Conservation (phyloP, 1,140 invertebrate species). For the Cephus cinctus region DNA sequence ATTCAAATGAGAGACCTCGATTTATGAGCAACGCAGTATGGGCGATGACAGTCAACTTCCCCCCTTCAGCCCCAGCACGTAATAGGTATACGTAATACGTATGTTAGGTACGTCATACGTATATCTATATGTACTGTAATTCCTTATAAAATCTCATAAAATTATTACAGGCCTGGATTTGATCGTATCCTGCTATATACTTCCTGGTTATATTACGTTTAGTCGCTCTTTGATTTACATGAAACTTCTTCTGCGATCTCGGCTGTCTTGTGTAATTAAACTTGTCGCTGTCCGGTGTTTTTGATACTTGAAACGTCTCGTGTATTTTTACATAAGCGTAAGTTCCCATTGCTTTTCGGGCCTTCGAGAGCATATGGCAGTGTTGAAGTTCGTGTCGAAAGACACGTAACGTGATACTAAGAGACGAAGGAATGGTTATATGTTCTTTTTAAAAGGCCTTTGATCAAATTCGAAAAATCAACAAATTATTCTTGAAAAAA, state of each 20-base stretch:
- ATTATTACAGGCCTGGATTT: not conserved
- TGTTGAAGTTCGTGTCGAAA: too few species aligned
- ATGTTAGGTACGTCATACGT: not conserved
- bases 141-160: not conserved
- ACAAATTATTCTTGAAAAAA: too few species aligned
- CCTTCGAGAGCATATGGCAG: too few species aligned
- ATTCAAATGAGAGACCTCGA: slow-evolving; percentile 1
- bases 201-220: not conserved
- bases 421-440: too few species aligned
- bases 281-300: not conserved
- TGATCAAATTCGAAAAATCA: too few species aligned
- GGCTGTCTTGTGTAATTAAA: not conserved
- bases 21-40: not conserved
- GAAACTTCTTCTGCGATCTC: not conserved
- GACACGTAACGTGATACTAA: too few species aligned
- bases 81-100: slow-evolving; percentile 1
- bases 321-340: too few species aligned
- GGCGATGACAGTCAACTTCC: not conserved
- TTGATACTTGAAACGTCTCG: slow-evolving; percentile 1
- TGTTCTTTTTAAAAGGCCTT: too few species aligned
- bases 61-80: too few species aligned
- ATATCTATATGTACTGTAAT: not conserved
- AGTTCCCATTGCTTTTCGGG: too few species aligned
- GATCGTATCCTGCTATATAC: not conserved
- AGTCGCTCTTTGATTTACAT: not conserved